Evolutionary conservation across 2,113 vertebrate species (phyloP).

Genomic region (Pseudolaguvia tuberculata): DNA sequence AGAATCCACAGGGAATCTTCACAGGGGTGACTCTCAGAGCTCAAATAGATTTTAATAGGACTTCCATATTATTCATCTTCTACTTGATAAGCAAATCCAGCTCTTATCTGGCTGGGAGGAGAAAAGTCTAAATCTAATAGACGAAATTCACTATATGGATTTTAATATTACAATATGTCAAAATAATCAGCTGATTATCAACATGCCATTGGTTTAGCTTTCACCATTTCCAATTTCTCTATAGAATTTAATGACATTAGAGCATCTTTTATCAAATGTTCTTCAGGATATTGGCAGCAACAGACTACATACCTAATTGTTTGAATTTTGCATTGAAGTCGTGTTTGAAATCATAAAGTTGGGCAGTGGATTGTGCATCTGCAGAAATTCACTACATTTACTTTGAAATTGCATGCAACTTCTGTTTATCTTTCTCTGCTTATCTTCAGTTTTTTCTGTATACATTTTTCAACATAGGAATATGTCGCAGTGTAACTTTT

Average conservation of each 20-base stretch:
- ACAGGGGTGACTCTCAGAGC: not conserved
- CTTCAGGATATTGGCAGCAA: not conserved
- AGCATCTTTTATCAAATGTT: not conserved
- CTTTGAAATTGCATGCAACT: too few relatives aligned
- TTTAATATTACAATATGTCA: not conserved
- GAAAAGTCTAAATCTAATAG: too few relatives aligned
- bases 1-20: not conserved
- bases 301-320: too few relatives aligned
- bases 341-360: too few relatives aligned
- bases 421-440: too few relatives aligned
- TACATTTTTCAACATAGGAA: too few relatives aligned
- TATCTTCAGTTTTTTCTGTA: too few relatives aligned
- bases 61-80: not conserved
- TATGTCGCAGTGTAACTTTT: too few relatives aligned
- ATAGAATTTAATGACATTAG: not conserved
- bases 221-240: not conserved
- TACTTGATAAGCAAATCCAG: not conserved
- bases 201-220: not conserved
- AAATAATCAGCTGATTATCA: not conserved
- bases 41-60: not conserved
- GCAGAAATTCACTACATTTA: too few relatives aligned
- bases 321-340: too few relatives aligned
- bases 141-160: not conserved
- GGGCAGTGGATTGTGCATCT: too few relatives aligned
- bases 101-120: not conserved